phyloP scores from a whole-genome alignment of 2,797 vertebrate genomes.

The Sebastes cheni region DNA sequence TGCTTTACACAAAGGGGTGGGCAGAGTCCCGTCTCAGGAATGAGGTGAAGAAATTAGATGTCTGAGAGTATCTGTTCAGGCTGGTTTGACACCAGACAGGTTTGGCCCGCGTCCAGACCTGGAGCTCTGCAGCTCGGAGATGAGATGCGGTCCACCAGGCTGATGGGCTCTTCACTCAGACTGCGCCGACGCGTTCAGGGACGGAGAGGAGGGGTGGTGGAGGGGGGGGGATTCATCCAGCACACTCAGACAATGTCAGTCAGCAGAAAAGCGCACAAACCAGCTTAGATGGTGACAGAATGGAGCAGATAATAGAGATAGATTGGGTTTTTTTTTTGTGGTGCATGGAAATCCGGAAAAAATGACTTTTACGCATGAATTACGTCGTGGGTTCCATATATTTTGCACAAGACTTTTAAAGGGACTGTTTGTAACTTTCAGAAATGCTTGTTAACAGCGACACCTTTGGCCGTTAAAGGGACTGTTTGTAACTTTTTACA shows the following conservation, averaged over 20 bases:
- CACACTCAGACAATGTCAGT: not conserved
- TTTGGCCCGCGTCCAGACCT: slow-evolving; percentile 76
- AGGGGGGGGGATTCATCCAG: not conserved
- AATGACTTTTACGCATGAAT: not conserved
- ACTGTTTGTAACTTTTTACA: too few species aligned
- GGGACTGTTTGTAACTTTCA: not conserved
- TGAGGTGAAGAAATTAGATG: slow-evolving; percentile 81
- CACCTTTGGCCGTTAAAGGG: too few species aligned
- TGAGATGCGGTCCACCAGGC: slow-evolving; percentile 51
- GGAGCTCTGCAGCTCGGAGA: slow-evolving; percentile 56
- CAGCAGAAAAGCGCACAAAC: not conserved
- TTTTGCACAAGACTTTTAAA: not conserved
- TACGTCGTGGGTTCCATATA: too few species aligned
- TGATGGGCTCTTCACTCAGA: slow-evolving; percentile 32
- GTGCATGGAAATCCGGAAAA: not conserved
- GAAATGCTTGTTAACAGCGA: too few species aligned
- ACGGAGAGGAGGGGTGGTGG: not conserved
- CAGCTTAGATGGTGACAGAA: too few species aligned
- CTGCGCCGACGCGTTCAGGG: slow-evolving; percentile 24
- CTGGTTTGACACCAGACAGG: slow-evolving; percentile 81
- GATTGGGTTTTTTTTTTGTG: not conserved
- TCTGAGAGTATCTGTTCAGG: slow-evolving; percentile 84
- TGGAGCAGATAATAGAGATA: not conserved
- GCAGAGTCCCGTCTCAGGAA: slow-evolving; percentile 79
- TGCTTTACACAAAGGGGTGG: slow-evolving; percentile 76